These are phyloP conservation scores for Epirrita christyi DNA, from an alignment of 2,888 invertebrate species.

Conservation along the genomic window DNA sequence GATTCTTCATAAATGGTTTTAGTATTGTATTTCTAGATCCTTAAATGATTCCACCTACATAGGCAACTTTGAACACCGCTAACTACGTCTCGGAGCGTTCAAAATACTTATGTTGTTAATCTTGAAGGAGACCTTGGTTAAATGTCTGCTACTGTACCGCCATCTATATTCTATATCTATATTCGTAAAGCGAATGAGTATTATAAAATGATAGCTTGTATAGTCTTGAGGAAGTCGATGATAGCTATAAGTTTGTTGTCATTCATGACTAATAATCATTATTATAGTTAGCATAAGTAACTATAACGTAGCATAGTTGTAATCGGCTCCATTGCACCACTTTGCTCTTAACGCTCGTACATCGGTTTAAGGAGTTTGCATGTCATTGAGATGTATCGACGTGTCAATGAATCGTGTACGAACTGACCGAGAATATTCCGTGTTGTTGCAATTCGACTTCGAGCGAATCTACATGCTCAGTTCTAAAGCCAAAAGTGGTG, in stretches of 20 bases:
- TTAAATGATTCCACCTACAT: conserved; percentile 11
- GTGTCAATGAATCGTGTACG: conserved; percentile 12
- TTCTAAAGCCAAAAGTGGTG: conserved; percentile 3
- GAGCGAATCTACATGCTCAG: conserved; percentile 8
- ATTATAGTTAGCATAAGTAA: conserved; percentile 39
- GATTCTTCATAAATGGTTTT: neutral
- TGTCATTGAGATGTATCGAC: conserved; percentile 38
- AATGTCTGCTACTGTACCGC: conserved; percentile 5
- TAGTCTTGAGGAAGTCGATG: conserved; percentile 13
- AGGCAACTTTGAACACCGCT: neutral
- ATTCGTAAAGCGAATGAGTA: neutral
- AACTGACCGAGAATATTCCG: conserved; percentile 13
- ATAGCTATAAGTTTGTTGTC: conserved; percentile 24
- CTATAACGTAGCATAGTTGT: conserved; percentile 53
- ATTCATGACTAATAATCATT: conserved; percentile 20
- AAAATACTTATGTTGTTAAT: conserved; percentile 1
- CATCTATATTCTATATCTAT: neutral
- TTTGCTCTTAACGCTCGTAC: conserved; percentile 76
- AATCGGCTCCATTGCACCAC: conserved; percentile 81
- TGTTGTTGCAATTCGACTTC: conserved; percentile 22
- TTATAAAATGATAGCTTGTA: conserved; percentile 2
- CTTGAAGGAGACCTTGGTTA: conserved; percentile 30
- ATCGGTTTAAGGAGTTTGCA: conserved; percentile 59
- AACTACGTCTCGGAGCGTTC: neutral
- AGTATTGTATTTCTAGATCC: neutral